Base-by-base conservation (phyloP, 2,797 vertebrate species). In the Hoplostethus mediterraneus region DNA sequence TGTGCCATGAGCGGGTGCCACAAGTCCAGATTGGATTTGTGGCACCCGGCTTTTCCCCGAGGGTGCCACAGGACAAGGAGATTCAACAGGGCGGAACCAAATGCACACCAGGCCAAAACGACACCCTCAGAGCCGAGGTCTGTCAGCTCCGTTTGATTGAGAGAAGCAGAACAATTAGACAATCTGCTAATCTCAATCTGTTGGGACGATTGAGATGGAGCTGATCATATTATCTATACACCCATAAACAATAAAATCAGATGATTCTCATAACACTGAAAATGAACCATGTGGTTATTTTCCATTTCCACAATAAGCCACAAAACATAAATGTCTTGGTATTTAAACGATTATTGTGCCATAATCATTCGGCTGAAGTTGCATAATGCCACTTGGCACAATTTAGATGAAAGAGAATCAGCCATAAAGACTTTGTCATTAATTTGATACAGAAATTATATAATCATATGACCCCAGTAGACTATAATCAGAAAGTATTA, bases 401-500 rank as follows among this genome's bases (percentile, higher is more conserved):
- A n/a, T 63, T 21, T 21, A 3, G 14, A 4, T 14, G 48, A 60
- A 30, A 36, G 13, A 71, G 30, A 77, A 16, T 33, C 71, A 59
- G 16, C 44, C 11, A 4, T 52, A 36, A 64, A 62, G 42, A 49
- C n/a, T 16, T 2, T 73, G 52, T 44, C 52, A 55, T 83, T 73
- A 70, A 52, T 82, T 78, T 76, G 8, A 52, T 57, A 72, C 31
- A 64, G 48, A 75, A 78, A 80, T 72, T 83, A 51, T 49, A 52
- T 84, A 72, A 84, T 81, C 62, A 47, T 42, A 79, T 79, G 75
- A 80, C 61, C 79, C 45, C 59, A 52, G 21, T 16, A 45, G 64
- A 65, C 70, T 90, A 79, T 75, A 85, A 84, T 73, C 77, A 74
- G 87, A 81, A 80, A 77, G 68, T 77, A 74, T 53, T 67, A 71